Percentiles rank a stretch among this genome's conserved stretches.
These are phyloP conservation scores for Cynaeus angustus DNA, from an alignment of 2,888 invertebrate genomes.

Conservation along the genomic window DNA sequence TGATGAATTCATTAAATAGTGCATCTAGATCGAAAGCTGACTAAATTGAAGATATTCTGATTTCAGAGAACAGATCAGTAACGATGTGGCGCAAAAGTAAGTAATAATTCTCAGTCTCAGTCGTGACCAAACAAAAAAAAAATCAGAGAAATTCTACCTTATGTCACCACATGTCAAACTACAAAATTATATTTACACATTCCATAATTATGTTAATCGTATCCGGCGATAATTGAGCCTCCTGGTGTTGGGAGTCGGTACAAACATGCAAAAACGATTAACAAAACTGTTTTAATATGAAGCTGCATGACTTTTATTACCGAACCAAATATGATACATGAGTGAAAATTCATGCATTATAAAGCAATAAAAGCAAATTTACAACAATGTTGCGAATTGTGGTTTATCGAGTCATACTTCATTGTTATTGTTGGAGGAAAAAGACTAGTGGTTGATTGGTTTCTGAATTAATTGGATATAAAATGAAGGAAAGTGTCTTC, in stretches of 20 bases:
- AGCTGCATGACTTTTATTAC: constrained; percentile 4
- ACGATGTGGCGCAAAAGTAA: too few species aligned
- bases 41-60: too few species aligned
- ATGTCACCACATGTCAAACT: constrained; percentile 10
- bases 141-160: not conserved
- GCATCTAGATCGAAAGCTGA: too few species aligned
- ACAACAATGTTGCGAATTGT: not conserved
- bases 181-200: constrained; percentile 1
- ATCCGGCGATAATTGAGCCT: constrained; percentile 10
- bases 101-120: too few species aligned
- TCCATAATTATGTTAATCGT: constrained; percentile 21
- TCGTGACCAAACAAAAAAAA: too few species aligned
- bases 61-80: too few species aligned
- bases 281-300: not conserved
- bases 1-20: too few species aligned
- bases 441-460: too few species aligned
- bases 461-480: too few species aligned
- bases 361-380: constrained; percentile 13
- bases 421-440: too few species aligned
- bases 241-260: constrained; percentile 1
- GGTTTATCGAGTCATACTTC: too few species aligned
- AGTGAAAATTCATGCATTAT: constrained; percentile 22
- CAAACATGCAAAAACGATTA: constrained; percentile 11
- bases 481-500: too few species aligned
- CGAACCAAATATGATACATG: constrained; percentile 8